phyloP scores from a whole-genome alignment of 37 sponge, comb jelly and placozoan genomes.

The Eunapius fragilis region DNA sequence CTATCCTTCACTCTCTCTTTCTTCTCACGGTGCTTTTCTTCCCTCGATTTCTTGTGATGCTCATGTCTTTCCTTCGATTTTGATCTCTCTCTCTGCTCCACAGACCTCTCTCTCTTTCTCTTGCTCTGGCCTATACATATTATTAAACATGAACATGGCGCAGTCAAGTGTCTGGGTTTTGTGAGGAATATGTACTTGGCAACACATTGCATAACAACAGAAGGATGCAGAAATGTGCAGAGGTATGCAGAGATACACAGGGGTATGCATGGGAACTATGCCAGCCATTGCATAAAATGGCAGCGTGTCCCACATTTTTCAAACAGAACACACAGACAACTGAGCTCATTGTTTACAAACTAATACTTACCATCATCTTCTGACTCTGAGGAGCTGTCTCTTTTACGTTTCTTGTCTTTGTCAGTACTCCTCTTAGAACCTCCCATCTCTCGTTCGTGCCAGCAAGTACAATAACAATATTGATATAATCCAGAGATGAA shows the following conservation, averaged over 20 bases:
- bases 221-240: not conserved
- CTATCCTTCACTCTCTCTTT: not conserved
- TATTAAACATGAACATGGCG: not conserved
- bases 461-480: not conserved
- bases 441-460: not conserved
- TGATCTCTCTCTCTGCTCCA: not conserved
- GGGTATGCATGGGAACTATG: not conserved
- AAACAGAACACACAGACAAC: too few species aligned
- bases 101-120: not conserved
- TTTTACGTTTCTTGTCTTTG: not conserved
- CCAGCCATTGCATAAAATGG: not conserved
- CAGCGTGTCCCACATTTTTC: too few species aligned
- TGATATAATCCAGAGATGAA: not conserved
- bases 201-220: not conserved
- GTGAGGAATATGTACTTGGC: not conserved
- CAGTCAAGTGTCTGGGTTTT: not conserved
- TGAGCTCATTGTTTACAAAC: too few species aligned
- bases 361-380: not conserved
- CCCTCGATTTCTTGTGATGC: not conserved
- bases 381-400: not conserved
- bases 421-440: not conserved
- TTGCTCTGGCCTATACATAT: not conserved
- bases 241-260: not conserved
- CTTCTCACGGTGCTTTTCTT: not conserved
- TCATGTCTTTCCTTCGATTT: not conserved